These are phyloP conservation scores for Morone saxatilis DNA, from an alignment of 2,113 vertebrate genomes.

Conservation along the genomic window DNA sequence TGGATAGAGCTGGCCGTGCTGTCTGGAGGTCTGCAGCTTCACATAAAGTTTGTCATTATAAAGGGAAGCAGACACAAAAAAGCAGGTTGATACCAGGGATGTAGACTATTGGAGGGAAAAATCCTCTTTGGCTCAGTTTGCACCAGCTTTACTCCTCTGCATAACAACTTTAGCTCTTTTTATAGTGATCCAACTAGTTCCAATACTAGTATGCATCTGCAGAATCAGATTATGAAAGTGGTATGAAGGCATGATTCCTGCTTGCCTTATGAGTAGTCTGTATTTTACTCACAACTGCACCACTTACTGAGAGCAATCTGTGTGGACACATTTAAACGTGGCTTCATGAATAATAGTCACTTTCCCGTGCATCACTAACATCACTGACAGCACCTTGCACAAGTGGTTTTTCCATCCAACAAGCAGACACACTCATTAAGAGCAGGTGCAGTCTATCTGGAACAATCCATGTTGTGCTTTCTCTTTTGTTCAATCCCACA, in stretches of 20 bases:
- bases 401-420: slow-evolving; percentile 28
- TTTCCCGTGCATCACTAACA: background rate
- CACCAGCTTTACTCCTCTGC: background rate
- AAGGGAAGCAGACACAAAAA: background rate
- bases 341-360: background rate
- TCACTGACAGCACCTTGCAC: slow-evolving; percentile 38
- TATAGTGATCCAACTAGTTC: background rate
- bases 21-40: slow-evolving; percentile 26
- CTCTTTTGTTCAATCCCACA: slow-evolving; percentile 16
- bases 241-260: too few relatives aligned
- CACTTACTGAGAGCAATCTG: background rate
- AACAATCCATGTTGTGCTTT: slow-evolving; percentile 12
- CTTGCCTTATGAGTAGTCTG: background rate
- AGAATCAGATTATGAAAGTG: background rate
- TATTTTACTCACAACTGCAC: background rate
- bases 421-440: slow-evolving; percentile 7
- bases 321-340: background rate
- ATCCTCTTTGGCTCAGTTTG: background rate
- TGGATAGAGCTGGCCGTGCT: slow-evolving; percentile 15
- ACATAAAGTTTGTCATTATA: slow-evolving; percentile 42
- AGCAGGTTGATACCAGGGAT: background rate
- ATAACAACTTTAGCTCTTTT: background rate
- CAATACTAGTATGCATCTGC: too few relatives aligned
- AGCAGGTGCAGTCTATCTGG: slow-evolving; percentile 59
- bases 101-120: background rate